Evolutionary conservation across 2,888 invertebrate species (phyloP).

Genomic region (Blastobasis lacticolella): DNA sequence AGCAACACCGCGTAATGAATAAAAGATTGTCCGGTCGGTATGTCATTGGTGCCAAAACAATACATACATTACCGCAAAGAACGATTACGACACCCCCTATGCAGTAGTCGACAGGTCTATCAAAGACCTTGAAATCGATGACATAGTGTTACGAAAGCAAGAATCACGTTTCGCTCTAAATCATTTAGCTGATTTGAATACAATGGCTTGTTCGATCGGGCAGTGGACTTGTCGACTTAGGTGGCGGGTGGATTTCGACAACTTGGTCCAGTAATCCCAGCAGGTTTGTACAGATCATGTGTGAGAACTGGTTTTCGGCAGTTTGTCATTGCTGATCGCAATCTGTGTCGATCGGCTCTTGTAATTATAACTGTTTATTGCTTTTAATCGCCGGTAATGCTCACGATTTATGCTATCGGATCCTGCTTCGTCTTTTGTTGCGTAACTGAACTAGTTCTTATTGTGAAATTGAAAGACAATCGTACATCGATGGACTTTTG

Average conservation of each 20-base stretch:
- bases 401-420: slow-evolving; percentile 4
- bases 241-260: slow-evolving; percentile 27
- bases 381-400: slow-evolving; percentile 1
- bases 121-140: slow-evolving; percentile 19
- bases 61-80: too few species aligned
- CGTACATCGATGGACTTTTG: too few species aligned
- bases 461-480: too few species aligned
- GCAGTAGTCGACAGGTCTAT: slow-evolving; percentile 11
- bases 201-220: slow-evolving; percentile 34
- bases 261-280: slow-evolving; percentile 18
- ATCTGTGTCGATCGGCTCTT: slow-evolving; percentile 5
- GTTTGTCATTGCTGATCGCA: slow-evolving; percentile 13
- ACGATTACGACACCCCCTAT: slow-evolving; percentile 3
- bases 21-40: too few species aligned
- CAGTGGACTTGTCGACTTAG: slow-evolving; percentile 31
- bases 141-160: slow-evolving; percentile 30
- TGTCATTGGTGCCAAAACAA: too few species aligned
- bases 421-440: not conserved
- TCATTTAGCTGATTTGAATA: slow-evolving; percentile 50
- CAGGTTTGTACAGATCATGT: not conserved
- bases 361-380: slow-evolving; percentile 9
- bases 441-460: too few species aligned
- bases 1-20: too few species aligned
- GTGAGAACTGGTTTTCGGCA: slow-evolving; percentile 19
- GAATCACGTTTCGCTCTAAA: slow-evolving; percentile 35